Percentiles rank a stretch among this genome's conserved stretches.
These are phyloP conservation scores for Chelidonichthys spinosus DNA, from an alignment of 2,797 vertebrate genomes.

Conservation along the genomic window DNA sequence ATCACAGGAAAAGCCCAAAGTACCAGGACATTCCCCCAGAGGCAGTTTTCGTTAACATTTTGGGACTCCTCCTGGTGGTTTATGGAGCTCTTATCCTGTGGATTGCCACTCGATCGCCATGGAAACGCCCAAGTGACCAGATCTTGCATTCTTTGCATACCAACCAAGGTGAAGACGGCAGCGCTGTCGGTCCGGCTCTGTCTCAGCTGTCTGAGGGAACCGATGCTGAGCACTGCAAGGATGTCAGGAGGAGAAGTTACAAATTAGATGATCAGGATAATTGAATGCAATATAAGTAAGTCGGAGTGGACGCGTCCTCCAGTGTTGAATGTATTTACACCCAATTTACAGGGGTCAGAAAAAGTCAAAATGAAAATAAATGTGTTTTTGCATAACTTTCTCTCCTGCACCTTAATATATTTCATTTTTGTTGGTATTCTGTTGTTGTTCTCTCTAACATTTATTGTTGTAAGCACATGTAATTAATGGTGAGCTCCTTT, in stretches of 20 bases:
- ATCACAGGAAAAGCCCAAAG: conserved; percentile 70
- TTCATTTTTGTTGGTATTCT: conserved; percentile 3
- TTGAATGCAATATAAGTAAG: conserved; percentile 72
- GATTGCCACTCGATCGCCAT: conserved; percentile 90
- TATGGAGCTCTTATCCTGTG: conserved; percentile 91
- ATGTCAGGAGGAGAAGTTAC: conserved; percentile 85
- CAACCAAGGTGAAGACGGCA: conserved; percentile 60
- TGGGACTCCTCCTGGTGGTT: conserved; percentile 89
- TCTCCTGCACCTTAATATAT: conserved; percentile 20
- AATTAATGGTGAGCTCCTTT: conserved; percentile 20
- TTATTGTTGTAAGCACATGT: conserved; percentile 5
- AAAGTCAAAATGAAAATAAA: conserved; percentile 14
- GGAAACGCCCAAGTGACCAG: conserved; percentile 92
- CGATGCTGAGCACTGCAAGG: conserved; percentile 76
- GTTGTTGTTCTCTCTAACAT: not conserved
- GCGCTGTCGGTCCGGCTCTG: conserved; percentile 68
- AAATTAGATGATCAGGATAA: conserved; percentile 86
- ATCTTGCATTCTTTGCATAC: conserved; percentile 62
- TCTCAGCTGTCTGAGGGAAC: conserved; percentile 72
- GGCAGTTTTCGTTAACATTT: conserved; percentile 89
- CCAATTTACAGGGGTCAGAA: conserved; percentile 23
- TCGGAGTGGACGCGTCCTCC: not conserved
- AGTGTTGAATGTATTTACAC: conserved; percentile 34
- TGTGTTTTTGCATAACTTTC: conserved; percentile 3
- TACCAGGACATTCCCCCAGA: conserved; percentile 91